Percentiles rank a stretch among this genome's conserved stretches.
Evolutionary conservation across 2,888 invertebrate species (phyloP).

Genomic region (Apamea anceps): DNA sequence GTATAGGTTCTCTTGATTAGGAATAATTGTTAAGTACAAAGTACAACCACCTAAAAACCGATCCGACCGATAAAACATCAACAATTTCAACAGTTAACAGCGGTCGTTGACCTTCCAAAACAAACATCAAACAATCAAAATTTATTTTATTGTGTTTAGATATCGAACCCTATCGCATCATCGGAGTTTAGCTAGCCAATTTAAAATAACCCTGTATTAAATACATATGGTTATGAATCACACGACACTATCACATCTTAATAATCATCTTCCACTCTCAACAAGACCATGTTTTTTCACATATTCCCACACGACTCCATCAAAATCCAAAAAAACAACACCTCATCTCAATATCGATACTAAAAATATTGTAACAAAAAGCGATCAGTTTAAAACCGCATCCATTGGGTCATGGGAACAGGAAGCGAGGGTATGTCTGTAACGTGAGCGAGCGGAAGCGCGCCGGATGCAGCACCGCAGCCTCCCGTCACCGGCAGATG

Average conservation of each 20-base stretch:
- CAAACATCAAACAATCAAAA: no score
- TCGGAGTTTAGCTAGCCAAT: no score
- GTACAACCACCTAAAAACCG: no score
- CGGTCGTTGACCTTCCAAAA: no score
- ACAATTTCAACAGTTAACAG: no score
- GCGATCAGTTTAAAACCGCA: constrained; percentile 43
- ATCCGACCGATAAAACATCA: no score
- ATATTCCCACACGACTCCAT: constrained; percentile 29
- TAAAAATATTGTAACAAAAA: constrained; percentile 53
- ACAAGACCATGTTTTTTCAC: constrained; percentile 2
- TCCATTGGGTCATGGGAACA: constrained; percentile 79
- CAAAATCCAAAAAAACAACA: constrained; percentile 19
- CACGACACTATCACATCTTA: background rate
- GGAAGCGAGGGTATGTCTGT: constrained; percentile 71
- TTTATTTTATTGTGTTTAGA: no score
- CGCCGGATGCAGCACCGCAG: constrained; percentile 82
- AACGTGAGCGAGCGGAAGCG: constrained; percentile 80
- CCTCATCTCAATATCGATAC: constrained; percentile 40
- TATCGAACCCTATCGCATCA: no score
- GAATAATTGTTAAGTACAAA: no score
- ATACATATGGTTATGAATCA: no score
- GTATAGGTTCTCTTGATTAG: no score
- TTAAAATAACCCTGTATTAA: no score
- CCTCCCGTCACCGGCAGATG: constrained; percentile 64
- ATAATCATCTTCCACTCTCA: background rate